Percentiles rank a stretch among this genome's conserved stretches.
Evolutionary conservation across 1,140 invertebrate genomes (phyloP).

Genomic region (Drusus annulatus): DNA sequence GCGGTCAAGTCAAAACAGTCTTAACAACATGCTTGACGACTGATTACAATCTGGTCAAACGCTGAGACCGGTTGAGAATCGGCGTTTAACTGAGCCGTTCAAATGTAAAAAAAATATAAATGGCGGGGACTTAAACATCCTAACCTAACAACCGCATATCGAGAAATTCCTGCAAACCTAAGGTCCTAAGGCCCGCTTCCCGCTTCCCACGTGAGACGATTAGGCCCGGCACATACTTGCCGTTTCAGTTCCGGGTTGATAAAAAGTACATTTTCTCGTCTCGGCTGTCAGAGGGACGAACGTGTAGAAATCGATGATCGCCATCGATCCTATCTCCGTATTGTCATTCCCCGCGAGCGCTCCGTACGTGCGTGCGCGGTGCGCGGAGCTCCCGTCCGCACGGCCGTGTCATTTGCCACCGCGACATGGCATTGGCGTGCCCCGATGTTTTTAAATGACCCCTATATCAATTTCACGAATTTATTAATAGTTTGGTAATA

Average conservation of each 20-base stretch:
- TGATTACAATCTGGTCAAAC: too few species aligned
- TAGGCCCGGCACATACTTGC: not conserved
- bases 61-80: too few species aligned
- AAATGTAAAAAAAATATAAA: too few species aligned
- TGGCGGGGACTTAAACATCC: too few species aligned
- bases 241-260: conserved; percentile 23
- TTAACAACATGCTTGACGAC: too few species aligned
- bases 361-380: conserved; percentile 6
- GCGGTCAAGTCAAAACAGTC: too few species aligned
- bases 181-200: too few species aligned
- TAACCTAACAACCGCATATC: too few species aligned
- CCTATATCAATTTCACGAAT: conserved; percentile 56
- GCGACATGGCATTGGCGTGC: conserved; percentile 42
- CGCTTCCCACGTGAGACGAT: not conserved
- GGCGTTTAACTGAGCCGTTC: too few species aligned
- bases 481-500: conserved; percentile 57
- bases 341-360: not conserved
- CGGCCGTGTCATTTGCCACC: conserved; percentile 30
- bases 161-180: not conserved
- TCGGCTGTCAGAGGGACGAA: conserved; percentile 14
- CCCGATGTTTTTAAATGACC: conserved; percentile 56
- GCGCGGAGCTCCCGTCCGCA: not conserved
- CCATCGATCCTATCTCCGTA: conserved; percentile 22
- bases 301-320: conserved; percentile 36
- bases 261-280: not conserved